These are phyloP conservation scores for Solea senegalensis DNA, from an alignment of 2,113 vertebrate species.

Conservation along the genomic window DNA sequence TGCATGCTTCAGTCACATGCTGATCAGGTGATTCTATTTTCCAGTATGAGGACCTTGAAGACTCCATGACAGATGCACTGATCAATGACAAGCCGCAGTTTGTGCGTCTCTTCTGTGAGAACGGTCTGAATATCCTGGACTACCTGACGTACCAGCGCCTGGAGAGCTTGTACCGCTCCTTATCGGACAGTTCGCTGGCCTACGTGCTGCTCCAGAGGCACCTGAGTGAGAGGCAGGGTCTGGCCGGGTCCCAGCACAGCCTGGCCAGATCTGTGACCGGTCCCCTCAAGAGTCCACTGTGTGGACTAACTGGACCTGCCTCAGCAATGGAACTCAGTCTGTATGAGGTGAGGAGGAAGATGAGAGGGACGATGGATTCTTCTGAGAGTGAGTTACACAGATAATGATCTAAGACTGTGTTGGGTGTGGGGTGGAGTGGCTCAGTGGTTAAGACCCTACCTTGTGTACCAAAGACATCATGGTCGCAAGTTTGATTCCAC, in stretches of 20 bases:
- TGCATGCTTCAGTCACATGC: not conserved
- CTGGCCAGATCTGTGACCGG: not conserved
- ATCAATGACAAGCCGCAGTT: constrained; percentile 89
- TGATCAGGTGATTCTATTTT: not conserved
- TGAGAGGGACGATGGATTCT: constrained; percentile 42
- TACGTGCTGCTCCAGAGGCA: constrained; percentile 78
- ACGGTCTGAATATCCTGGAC: constrained; percentile 85
- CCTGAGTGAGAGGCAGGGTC: constrained; percentile 56
- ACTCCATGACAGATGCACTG: constrained; percentile 88
- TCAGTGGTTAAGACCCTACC: too few relatives aligned
- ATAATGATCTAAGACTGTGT: not conserved
- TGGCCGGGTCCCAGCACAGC: rapidly evolving
- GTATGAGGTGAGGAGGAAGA: constrained; percentile 77
- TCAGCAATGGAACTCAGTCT: constrained; percentile 54
- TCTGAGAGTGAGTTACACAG: not conserved
- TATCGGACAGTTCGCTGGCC: constrained; percentile 76
- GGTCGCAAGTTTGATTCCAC: too few relatives aligned
- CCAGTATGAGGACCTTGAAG: constrained; percentile 83
- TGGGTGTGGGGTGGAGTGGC: too few relatives aligned
- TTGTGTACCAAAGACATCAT: too few relatives aligned
- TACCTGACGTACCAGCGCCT: constrained; percentile 84
- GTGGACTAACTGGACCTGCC: not conserved
- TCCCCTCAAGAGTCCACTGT: constrained; percentile 17
- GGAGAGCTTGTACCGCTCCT: constrained; percentile 83
- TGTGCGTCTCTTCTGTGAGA: constrained; percentile 88